Evolutionary conservation across 2,113 vertebrate genomes (phyloP).

Genomic region (Neoarius graeffei): DNA sequence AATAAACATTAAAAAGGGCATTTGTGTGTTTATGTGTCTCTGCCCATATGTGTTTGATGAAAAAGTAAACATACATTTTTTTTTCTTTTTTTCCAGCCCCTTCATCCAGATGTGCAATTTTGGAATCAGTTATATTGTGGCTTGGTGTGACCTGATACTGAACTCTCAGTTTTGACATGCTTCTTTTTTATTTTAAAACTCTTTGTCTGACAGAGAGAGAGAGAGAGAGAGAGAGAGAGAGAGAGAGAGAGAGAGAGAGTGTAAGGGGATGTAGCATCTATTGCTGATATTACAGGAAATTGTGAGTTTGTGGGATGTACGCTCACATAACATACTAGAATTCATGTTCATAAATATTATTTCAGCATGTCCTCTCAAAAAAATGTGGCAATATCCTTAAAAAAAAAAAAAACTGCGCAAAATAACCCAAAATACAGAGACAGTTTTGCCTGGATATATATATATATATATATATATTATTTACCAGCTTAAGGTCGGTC

Average conservation of each 20-base stretch:
- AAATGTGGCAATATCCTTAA: constrained; percentile 61
- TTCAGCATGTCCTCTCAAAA: constrained; percentile 24
- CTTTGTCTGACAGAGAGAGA: too few relatives aligned
- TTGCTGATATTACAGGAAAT: constrained; percentile 12
- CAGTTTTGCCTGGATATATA: too few relatives aligned
- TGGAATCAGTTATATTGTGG: constrained; percentile 6
- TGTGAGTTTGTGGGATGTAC: constrained; percentile 34
- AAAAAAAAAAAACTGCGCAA: constrained; percentile 26
- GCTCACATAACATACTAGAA: constrained; percentile 46
- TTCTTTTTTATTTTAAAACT: background rate
- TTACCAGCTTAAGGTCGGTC: too few relatives aligned
- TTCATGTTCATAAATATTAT: background rate
- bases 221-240: too few relatives aligned
- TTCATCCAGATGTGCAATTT: constrained; percentile 6
- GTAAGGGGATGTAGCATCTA: background rate
- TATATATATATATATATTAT: too few relatives aligned
- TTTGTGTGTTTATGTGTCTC: background rate
- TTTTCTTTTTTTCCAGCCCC: background rate
- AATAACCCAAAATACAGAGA: too few relatives aligned
- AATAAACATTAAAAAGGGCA: background rate
- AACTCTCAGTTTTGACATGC: constrained; percentile 11
- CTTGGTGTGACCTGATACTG: constrained; percentile 2
- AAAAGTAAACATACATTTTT: background rate
- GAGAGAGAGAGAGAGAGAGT: too few relatives aligned
- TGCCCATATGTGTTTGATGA: constrained; percentile 20